Evolutionary conservation across 2,797 vertebrate species (phyloP), one percentile per base, ranked within the genome.

Genomic region (Steatocranus sp.): DNA sequence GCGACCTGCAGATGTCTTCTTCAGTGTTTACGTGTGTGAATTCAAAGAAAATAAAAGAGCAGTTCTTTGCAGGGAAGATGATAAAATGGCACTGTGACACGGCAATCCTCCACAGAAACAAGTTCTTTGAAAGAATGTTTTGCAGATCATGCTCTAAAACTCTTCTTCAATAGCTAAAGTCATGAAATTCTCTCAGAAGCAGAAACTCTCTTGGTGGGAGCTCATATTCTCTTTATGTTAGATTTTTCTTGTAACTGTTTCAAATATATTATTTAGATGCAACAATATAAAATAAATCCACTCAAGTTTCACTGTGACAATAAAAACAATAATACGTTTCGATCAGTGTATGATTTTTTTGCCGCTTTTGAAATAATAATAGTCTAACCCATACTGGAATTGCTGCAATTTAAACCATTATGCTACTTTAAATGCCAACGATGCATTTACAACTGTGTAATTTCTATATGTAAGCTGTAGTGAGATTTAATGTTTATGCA

Each of bases 11-110:
- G 53, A 82, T 74, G n/a, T n/a, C 36, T 75, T 53, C 34, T 48
- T 61, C 30, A 17, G 17, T 30, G 38, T 30, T 51, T 53, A 17
- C 56, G 1, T 43, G 14, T 70, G 58, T 66, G 50, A 84, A 76
- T 76, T 82, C 25, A 76, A 53, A 86, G n/a, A 32, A 48, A 84
- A 46, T 51, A 82, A 82, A 84, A 66, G 27, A 63, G 51, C 75
- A 56, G 51, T 58, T 30, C 18, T 83, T 77, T 27, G 41, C 2
- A 12, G 53, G 74, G 84, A 85, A 17, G 48, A 58, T 41, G 74
- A 78, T 86, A 68, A 51, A 76, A 73, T 75, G 50, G 79, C 83
- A 74, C 41, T 2, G 50, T 81, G 85, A 84, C 83, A 68, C 79
- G 18, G 18, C 70, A 68, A 61, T 81, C 38, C 54, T 84, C 43